phyloP scores from a whole-genome alignment of 2,113 vertebrate species.

The Gymnogyps californianus region DNA sequence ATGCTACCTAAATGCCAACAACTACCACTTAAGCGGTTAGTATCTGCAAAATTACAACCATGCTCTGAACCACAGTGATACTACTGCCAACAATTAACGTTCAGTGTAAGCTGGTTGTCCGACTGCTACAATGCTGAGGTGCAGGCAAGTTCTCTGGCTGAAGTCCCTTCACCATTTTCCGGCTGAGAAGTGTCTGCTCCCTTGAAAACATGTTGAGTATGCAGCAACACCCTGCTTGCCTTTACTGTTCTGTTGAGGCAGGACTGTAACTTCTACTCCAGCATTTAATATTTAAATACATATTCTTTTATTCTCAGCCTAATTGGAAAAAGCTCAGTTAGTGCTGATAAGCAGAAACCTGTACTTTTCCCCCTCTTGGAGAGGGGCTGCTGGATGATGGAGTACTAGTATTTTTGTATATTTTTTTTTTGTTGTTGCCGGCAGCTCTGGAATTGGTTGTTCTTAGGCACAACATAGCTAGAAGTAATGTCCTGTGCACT shows the following conservation, averaged over 20 bases:
- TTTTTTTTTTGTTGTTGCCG: not conserved
- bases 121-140: fast-evolving
- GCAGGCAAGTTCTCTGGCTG: not conserved
- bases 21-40: fast-evolving
- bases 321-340: not conserved
- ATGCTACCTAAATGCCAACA: not conserved
- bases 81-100: fast-evolving
- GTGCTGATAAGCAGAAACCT: not conserved
- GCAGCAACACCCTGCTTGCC: not conserved
- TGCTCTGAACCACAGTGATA: fast-evolving
- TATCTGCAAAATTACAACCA: fast-evolving
- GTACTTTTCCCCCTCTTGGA: too few relatives aligned
- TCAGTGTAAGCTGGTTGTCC: not conserved
- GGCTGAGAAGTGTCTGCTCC: not conserved
- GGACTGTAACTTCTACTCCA: not conserved
- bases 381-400: not conserved
- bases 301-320: not conserved
- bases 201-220: fast-evolving
- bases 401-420: not conserved
- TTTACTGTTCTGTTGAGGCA: not conserved
- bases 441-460: not conserved
- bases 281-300: not conserved
- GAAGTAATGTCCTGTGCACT: not conserved
- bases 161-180: not conserved
- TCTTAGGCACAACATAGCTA: not conserved